phyloP scores from a whole-genome alignment of 2,113 vertebrate species.

The Promerops cafer region DNA sequence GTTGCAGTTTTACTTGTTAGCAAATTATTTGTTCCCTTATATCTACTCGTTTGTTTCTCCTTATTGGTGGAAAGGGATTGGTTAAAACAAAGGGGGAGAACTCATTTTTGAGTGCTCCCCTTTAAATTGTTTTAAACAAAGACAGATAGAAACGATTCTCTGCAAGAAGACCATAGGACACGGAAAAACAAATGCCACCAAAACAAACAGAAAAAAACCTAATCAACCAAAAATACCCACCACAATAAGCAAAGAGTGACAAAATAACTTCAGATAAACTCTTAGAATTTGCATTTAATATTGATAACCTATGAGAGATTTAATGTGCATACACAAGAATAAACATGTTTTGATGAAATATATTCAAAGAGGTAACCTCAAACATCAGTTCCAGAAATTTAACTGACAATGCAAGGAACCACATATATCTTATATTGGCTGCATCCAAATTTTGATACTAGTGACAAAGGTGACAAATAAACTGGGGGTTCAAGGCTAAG shows the following conservation, averaged over 20 bases:
- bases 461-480: background rate
- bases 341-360: background rate
- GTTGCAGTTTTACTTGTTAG: background rate
- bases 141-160: background rate
- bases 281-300: background rate
- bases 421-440: background rate
- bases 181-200: rapidly evolving
- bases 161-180: background rate
- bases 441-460: background rate
- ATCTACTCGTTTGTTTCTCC: background rate
- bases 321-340: background rate
- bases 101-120: background rate
- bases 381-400: background rate
- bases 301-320: background rate
- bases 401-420: background rate
- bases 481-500: background rate
- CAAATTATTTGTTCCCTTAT: background rate
- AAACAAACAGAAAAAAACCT: background rate
- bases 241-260: rapidly evolving
- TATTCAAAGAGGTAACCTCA: background rate
- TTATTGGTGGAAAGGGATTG: background rate
- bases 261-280: background rate
- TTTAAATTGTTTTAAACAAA: background rate
- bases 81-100: background rate
- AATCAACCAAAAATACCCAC: background rate